Conservation (phyloP, 2,888 invertebrate genomes). For the Xylocampa areola region DNA sequence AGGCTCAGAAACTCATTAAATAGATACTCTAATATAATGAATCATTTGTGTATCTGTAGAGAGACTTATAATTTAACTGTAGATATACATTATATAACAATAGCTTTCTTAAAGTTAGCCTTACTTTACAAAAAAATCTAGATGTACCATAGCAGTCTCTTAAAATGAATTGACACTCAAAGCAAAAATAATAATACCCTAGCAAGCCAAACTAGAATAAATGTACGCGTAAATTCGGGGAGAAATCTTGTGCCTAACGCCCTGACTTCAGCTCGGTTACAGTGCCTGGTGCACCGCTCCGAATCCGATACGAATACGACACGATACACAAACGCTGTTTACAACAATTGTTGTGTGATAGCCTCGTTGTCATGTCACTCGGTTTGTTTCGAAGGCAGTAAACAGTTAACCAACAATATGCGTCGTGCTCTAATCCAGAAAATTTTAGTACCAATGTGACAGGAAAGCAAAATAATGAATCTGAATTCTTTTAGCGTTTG, state of each 20-base stretch:
- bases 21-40: conserved; percentile 21
- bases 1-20: conserved; percentile 17
- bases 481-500: too few species aligned
- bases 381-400: too few species aligned
- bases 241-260: not conserved
- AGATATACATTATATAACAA: not conserved
- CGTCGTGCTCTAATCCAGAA: too few species aligned
- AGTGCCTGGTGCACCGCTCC: too few species aligned
- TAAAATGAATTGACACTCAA: too few species aligned
- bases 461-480: too few species aligned
- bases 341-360: not conserved
- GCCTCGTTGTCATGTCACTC: too few species aligned
- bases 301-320: not conserved
- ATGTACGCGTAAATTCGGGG: not conserved
- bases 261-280: not conserved
- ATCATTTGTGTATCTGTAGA: conserved; percentile 22
- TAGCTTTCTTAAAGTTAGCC: not conserved
- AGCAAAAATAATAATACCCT: too few species aligned
- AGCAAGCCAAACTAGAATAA: too few species aligned
- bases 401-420: too few species aligned
- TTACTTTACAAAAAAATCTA: conserved; percentile 3
- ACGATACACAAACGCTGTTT: not conserved
- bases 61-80: not conserved
- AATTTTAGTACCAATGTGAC: too few species aligned
- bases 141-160: not conserved